Evolutionary conservation across 2,888 invertebrate species (phyloP), one percentile per base, ranked within the genome.

Genomic region (Diloba caeruleocephala): DNA sequence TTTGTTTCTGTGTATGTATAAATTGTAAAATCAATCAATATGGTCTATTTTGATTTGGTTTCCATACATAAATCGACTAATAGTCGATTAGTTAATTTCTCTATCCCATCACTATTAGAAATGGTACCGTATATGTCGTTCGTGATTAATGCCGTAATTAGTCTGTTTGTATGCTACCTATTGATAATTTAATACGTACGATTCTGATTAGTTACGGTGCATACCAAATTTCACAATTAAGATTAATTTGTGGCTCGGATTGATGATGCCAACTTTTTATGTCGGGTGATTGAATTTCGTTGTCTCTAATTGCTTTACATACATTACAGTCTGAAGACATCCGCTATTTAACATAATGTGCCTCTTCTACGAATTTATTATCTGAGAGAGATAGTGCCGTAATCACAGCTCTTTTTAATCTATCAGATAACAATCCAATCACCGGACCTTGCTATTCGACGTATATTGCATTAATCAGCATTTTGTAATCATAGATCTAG

Each of bases 91-190:
- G 28, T 31, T 32, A 41, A 32, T 42, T 43, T 13, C 25, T 37
- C 1, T 43, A 31, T 46, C 48, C 46, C 71, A 60, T 43, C 66
- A 58, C 50, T 71, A 61, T 46, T 51, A 46, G 23, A 54, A 56
- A 61, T 53, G 50, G 59, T 69, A 68, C 51, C 39, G 42, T 56
- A 43, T 39, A 43, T 53, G 13, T 50, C 33, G 39, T 31, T 17
- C 33, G 45, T 76, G 75, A 77, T 76, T 74, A 76, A 76, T 76
- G 56, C 31, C 31, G 74, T 77, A 68, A 76, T 77, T 75, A 75
- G 75, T 64, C 49, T 74, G 69, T 68, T 66, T 74, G 62, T 66
- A 68, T 66, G 74, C 74, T 68, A 76, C 75, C 75, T 75, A 74
- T 74, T 48, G 58, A 71, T 61, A 68, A 70, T 76, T 74, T 68